Conservation (phyloP, 1,140 invertebrate genomes). For the Oppia nitens region DNA sequence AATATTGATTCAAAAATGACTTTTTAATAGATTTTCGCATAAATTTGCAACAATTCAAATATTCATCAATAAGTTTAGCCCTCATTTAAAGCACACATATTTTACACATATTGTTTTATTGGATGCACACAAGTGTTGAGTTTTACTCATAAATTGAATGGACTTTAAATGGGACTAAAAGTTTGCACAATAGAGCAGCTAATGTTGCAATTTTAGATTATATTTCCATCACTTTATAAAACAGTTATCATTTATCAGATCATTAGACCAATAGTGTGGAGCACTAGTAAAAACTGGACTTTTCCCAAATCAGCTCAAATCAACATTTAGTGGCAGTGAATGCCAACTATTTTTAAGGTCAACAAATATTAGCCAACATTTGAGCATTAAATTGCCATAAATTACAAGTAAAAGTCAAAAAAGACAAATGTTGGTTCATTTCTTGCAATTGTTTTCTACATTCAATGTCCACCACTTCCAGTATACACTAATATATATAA, state of each 20-base stretch:
- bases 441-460: too few relatives aligned
- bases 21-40: neutral
- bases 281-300: neutral
- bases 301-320: neutral
- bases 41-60: neutral
- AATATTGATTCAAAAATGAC: neutral
- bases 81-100: too few relatives aligned
- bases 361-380: neutral
- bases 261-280: neutral
- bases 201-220: neutral
- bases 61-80: neutral
- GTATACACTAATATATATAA: too few relatives aligned
- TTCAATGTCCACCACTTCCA: too few relatives aligned
- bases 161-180: neutral
- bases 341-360: neutral
- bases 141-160: too few relatives aligned
- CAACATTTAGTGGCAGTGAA: neutral
- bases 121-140: too few relatives aligned
- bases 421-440: neutral
- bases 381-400: neutral
- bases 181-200: neutral
- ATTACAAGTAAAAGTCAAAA: neutral
- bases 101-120: too few relatives aligned
- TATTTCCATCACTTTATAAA: neutral
- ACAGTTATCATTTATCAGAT: neutral